Percentiles rank a stretch among this genome's conserved stretches.
These are phyloP conservation scores for Geococcyx californianus DNA, from an alignment of 2,113 vertebrate species.

Conservation along the genomic window DNA sequence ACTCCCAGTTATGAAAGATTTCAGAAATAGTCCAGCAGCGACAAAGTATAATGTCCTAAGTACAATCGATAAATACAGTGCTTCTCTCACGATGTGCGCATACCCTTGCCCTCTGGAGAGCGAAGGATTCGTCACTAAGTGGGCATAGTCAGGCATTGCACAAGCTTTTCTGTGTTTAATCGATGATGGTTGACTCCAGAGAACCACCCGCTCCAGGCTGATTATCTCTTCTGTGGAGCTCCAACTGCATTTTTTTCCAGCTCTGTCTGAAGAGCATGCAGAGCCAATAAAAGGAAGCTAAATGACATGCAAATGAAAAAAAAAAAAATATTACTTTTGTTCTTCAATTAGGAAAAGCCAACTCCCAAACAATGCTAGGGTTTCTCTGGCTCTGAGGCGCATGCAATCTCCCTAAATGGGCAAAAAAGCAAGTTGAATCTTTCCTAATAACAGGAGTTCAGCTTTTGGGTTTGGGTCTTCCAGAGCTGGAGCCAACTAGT, in stretches of 20 bases:
- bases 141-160: neutral
- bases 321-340: constrained; percentile 21
- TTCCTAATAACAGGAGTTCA: neutral
- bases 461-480: neutral
- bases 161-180: neutral
- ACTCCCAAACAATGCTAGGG: constrained; percentile 1
- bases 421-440: neutral
- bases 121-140: neutral
- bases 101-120: neutral
- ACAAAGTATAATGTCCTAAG: neutral
- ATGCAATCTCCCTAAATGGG: constrained; percentile 2
- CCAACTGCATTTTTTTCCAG: neutral
- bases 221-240: constrained; percentile 6
- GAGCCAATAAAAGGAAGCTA: constrained; percentile 21
- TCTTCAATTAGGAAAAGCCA: constrained; percentile 52
- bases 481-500: neutral
- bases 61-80: neutral
- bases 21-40: neutral
- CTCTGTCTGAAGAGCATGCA: neutral
- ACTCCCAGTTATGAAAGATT: neutral
- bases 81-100: rapidly evolving
- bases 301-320: constrained; percentile 1
- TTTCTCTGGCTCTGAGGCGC: neutral
- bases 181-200: neutral
- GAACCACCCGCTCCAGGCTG: neutral